Evolutionary conservation across 2,797 vertebrate genomes (phyloP).

Genomic region (Channallabes apus): DNA sequence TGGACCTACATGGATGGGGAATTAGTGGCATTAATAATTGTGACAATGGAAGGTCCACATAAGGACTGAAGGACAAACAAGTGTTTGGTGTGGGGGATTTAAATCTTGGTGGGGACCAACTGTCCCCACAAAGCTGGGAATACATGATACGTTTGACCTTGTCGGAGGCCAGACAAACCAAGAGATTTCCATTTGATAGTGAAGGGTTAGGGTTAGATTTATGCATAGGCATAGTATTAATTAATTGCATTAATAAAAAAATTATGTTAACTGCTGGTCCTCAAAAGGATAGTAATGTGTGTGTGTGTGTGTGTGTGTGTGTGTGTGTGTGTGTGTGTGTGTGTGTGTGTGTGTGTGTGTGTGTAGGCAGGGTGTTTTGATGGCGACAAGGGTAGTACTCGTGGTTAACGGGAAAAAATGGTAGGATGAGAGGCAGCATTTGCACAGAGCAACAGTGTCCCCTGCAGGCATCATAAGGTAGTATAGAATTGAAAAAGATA

Average conservation of each 20-base stretch:
- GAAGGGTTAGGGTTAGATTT: not conserved
- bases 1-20: not conserved
- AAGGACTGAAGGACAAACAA: not conserved
- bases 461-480: constrained; percentile 57
- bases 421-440: not conserved
- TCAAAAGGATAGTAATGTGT: not conserved
- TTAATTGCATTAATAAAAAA: constrained; percentile 2
- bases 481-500: not conserved
- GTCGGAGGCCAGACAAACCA: not conserved
- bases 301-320: constrained; percentile 3
- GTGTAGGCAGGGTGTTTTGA: constrained; percentile 47
- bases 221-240: not conserved
- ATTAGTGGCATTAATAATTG: not conserved
- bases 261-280: not conserved
- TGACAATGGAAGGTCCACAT: not conserved
- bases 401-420: constrained; percentile 33
- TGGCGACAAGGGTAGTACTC: constrained; percentile 50
- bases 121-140: not conserved
- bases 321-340: constrained; percentile 36
- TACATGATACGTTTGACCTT: not conserved
- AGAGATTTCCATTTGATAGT: not conserved
- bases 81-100: not conserved
- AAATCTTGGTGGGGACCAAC: not conserved
- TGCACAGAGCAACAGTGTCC: constrained; percentile 66
- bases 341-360: not conserved